Base-by-base conservation (phyloP, 2,888 invertebrate species). In the Clostera curtula region DNA sequence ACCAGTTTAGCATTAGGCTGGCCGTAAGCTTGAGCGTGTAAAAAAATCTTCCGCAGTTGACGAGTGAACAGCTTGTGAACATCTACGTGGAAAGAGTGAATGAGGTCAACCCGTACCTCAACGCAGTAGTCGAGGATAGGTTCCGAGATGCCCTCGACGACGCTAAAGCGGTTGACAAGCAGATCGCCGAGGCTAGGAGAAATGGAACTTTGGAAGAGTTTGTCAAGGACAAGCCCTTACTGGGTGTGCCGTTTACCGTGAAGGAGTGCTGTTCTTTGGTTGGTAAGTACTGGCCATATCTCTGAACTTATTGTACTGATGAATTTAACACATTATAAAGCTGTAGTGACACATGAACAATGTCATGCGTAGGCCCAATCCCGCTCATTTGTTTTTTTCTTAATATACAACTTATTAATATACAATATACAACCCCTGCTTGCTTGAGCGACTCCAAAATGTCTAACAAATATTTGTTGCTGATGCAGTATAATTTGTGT, bases 241-340 rank as follows among this genome's bases (percentile, higher is more conserved):
- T 95, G 1, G 95, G 95, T 0, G 87, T 95, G 9, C 95, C 95
- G 0, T 85, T 93, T 21, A 93, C 93, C 2, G 88, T 92, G 1
- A 95, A 95, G 60, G 93, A 94, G 64, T 89, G 91, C 44, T 91
- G 94, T 49, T 86, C 86, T 1, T 75, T 94, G 1, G 86, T 86
- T 75, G 93, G 94, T 91, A 9, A 61, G 67, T 45, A 2, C 12
- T 12, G n/a, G 4, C 3, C 19, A 5, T 9, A 7, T n/a, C 9
- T 11, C 10, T 13, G 7, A 5, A 3, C 11, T 6, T 3, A 25
- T 12, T 10, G 4, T 14, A 12, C 18, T 10, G 4, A 11, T 2
- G 14, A 12, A 18, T 7, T n/a, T n/a, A n/a, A n/a, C n/a, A n/a
- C n/a, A n/a, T n/a, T n/a, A n/a, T n/a, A n/a, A n/a, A n/a, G n/a